These are phyloP conservation scores for Ptychadena robeensis DNA, from an alignment of 2,797 vertebrate species.

Conservation along the genomic window DNA sequence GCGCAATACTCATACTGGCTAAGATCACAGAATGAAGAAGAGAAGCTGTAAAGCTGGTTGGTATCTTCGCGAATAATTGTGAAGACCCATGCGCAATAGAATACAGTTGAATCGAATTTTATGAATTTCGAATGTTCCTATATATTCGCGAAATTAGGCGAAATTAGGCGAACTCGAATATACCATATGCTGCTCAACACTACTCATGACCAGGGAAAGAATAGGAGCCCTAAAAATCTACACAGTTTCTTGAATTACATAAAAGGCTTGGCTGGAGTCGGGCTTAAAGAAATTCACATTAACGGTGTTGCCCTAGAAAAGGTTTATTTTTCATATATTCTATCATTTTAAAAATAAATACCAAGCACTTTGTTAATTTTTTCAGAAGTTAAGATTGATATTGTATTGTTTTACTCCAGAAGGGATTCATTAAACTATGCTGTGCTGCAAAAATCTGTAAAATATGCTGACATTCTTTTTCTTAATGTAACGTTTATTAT, in stretches of 20 bases:
- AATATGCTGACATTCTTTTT: not conserved
- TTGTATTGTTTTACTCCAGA: not conserved
- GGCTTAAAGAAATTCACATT: not conserved
- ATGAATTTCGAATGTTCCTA: too few relatives aligned
- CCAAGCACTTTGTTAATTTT: not conserved
- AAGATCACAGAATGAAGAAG: too few relatives aligned
- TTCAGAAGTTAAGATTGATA: slow-evolving; percentile 16
- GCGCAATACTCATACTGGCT: too few relatives aligned
- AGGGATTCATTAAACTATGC: slow-evolving; percentile 8
- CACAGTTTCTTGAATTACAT: not conserved
- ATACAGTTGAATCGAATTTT: too few relatives aligned
- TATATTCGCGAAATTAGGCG: too few relatives aligned
- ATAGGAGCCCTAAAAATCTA: too few relatives aligned
- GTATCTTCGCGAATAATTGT: too few relatives aligned
- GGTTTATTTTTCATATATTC: slow-evolving; percentile 7
- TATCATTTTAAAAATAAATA: slow-evolving; percentile 3
- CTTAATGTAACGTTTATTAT: not conserved
- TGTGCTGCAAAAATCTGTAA: slow-evolving; percentile 1
- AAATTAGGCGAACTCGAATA: too few relatives aligned
- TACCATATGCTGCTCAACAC: too few relatives aligned
- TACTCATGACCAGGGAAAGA: too few relatives aligned
- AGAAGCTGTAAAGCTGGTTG: too few relatives aligned
- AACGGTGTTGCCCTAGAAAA: not conserved
- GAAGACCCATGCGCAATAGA: too few relatives aligned
- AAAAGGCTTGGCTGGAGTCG: not conserved